Base-by-base conservation (phyloP, 2,113 vertebrate species). In the Pyxicephalus adspersus region DNA sequence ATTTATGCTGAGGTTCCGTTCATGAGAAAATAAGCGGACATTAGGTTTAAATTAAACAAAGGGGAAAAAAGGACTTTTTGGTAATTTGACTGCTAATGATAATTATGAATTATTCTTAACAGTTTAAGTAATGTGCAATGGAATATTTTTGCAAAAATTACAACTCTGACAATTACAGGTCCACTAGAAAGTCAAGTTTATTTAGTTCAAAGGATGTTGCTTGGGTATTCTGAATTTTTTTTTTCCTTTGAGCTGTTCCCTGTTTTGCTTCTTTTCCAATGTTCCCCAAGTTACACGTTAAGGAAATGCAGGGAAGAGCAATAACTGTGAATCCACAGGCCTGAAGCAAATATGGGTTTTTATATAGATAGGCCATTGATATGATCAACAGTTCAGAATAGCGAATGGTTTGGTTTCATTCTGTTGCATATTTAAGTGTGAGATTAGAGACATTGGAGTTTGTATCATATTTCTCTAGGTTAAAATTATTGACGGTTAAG, bases 21-120 rank as follows among this genome's bases (percentile, higher is more conserved):
- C 89, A 86, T 91, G 89, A 89, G 85, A 90, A 89, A 91, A 91
- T 91, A 92, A 93, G 92, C 89, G 92, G 90, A 90, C 90, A 92
- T 93, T 94, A 93, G 88, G 89, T 91, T 93, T 92, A 91, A 91
- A 91, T 94, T 93, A 94, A 93, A 92, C 89, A 94, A 93, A 92
- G 83, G 85, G 84, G 84, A 85, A 88, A 89, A 90, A 93, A 91
- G 89, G 55, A 88, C 82, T n/a, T 77, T 87, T 52, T 83, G 87
- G 86, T 90, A 89, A 92, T 93, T 92, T 93, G 85, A 87, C 89
- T 91, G 85, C 87, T 92, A 92, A 93, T 92, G 90, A 91, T 91
- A 92, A 91, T 92, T 92, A 84, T 87, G 90, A 91, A 92, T 92
- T 90, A 92, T 92, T 91, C 86, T 89, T 91, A 93, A 91, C 92